Evolutionary conservation across 2,888 invertebrate species (phyloP), one percentile per base, ranked within the genome.

Genomic region (Drosophila neutralis): DNA sequence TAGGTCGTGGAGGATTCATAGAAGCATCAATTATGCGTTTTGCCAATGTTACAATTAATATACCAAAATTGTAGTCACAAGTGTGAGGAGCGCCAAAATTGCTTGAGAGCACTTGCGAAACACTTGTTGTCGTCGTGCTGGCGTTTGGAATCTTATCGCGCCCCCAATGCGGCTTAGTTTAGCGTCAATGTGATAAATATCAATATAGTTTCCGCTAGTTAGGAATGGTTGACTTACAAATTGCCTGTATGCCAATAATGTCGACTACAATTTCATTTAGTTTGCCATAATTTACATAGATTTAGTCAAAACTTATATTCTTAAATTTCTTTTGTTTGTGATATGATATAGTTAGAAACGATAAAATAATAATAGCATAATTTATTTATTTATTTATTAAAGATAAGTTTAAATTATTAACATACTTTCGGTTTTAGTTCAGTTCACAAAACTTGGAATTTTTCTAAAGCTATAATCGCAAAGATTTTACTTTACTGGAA

Each of bases 31-130:
- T 76, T 73, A 79, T 73, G 80, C 45, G 69, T 73, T 76, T 45
- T 51, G 49, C 33, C 33, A 58, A 13, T 40, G 40, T 40, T 60
- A 54, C 38, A 66, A 71, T 70, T 73, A 75, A 83, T 77, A 69
- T 61, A 70, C 58, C 53, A 38, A 68, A 67, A 60, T 79, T 76
- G 8, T 8, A 78, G 83, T 87, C 87, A 84, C 85, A 85, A 67
- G 73, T 69, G 18, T 38, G 4, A 10, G 29, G 61, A 87, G 73
- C 83, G 61, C 57, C 56, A 85, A 67, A 77, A 45, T 65, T 29
- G 40, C n/a, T 13, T 10, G 33, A 59, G 33, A 53, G 15, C 27
- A 53, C 51, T 18, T 51, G 27, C 35, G 31, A 56, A 42, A 51
- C 58, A 38, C 36, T 36, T 38, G 54, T 61, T 79, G 72, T 79